Percentiles rank a stretch among this genome's conserved stretches.
Evolutionary conservation across 2,888 invertebrate species (phyloP).

Genomic region (Druceiella hillmani): DNA sequence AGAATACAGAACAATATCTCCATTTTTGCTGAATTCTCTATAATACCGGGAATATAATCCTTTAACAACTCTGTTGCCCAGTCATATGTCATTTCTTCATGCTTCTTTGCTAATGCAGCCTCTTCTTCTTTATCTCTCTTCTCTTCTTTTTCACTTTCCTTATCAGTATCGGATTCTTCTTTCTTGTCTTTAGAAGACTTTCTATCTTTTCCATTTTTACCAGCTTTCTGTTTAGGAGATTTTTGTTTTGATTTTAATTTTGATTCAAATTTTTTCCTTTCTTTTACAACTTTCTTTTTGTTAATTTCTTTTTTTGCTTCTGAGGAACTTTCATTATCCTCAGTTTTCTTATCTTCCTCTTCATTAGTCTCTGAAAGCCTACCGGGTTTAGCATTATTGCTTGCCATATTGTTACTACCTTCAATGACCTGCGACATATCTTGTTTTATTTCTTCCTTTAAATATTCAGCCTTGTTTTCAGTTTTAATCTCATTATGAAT

Average conservation of each 20-base stretch:
- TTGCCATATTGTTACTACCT: constrained; percentile 23
- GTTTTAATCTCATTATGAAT: constrained; percentile 39
- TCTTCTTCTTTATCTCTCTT: constrained; percentile 55
- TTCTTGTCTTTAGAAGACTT: constrained; percentile 49
- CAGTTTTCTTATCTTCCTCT: constrained; percentile 25
- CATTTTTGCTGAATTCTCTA: constrained; percentile 95
- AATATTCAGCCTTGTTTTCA: constrained; percentile 19
- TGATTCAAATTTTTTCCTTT: constrained; percentile 33
- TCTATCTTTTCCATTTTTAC: constrained; percentile 43
- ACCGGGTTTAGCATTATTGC: constrained; percentile 7
- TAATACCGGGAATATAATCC: constrained; percentile 80
- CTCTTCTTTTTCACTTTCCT: constrained; percentile 51
- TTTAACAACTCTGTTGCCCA: constrained; percentile 82
- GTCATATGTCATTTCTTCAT: constrained; percentile 81
- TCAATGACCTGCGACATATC: no score
- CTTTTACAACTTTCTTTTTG: constrained; percentile 33
- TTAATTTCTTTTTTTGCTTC: constrained; percentile 31
- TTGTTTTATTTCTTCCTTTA: constrained; percentile 5
- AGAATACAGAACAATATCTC: constrained; percentile 88
- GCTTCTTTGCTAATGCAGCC: constrained; percentile 57
- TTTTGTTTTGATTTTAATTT: constrained; percentile 33
- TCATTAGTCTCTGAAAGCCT: constrained; percentile 15
- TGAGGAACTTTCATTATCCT: constrained; percentile 35
- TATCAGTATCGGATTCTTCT: constrained; percentile 47
- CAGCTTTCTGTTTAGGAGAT: constrained; percentile 35